Conservation (phyloP, 2,113 vertebrate genomes). For the Channa maculata region DNA sequence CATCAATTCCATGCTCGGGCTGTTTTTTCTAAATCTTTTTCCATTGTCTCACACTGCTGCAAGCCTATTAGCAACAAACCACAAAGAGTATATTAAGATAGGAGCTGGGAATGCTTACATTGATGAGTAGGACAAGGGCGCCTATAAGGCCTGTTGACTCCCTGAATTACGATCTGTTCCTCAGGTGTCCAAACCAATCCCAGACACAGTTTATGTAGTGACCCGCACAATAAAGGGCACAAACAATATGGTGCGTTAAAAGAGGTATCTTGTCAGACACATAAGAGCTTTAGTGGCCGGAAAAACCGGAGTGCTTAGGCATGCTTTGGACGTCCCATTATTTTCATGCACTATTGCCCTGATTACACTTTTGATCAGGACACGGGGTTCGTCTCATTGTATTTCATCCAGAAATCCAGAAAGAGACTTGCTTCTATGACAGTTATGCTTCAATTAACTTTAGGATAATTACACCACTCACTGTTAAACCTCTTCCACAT, state of each 20-base stretch:
- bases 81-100: conserved; percentile 59
- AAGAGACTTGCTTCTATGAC: conserved; percentile 31
- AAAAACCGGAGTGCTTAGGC: conserved; percentile 62
- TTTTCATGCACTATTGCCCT: conserved; percentile 68
- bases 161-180: conserved; percentile 71
- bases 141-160: conserved; percentile 67
- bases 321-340: conserved; percentile 66
- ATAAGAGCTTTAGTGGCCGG: conserved; percentile 65
- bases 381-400: conserved; percentile 49
- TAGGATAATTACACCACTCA: conserved; percentile 47
- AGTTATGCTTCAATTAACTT: conserved; percentile 62
- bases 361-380: conserved; percentile 66
- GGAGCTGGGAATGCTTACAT: conserved; percentile 60
- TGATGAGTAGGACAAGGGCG: conserved; percentile 69
- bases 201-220: conserved; percentile 61
- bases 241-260: conserved; percentile 59
- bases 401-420: conserved; percentile 50
- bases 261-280: conserved; percentile 69
- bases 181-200: conserved; percentile 53
- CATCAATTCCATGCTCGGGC: conserved; percentile 17
- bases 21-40: conserved; percentile 18
- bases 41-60: not conserved
- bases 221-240: conserved; percentile 61
- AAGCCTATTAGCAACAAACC: conserved; percentile 52
- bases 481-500: conserved; percentile 47